Evolutionary conservation across 2,113 vertebrate species (phyloP).

Genomic region (Scopus umbretta): DNA sequence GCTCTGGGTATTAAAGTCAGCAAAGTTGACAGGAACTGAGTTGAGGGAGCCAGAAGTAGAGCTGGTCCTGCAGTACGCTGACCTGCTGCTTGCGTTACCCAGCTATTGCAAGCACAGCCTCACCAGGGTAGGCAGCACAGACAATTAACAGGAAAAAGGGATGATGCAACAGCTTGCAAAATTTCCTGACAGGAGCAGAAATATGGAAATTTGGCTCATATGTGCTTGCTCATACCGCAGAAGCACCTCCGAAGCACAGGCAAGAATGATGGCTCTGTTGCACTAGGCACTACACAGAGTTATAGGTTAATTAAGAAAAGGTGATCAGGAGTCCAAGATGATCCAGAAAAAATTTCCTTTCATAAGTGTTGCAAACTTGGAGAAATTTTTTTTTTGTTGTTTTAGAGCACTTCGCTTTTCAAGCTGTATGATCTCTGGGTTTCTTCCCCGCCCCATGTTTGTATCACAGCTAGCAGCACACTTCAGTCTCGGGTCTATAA

Average conservation of each 20-base stretch:
- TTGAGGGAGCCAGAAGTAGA: neutral
- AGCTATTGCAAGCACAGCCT: neutral
- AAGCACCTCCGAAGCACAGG: neutral
- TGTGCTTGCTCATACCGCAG: neutral
- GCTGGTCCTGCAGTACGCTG: neutral
- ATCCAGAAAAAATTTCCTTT: neutral
- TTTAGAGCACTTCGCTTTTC: neutral
- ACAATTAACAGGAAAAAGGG: neutral
- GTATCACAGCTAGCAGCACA: neutral
- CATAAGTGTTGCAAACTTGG: neutral
- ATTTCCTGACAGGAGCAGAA: neutral
- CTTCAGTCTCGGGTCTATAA: neutral
- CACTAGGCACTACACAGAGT: neutral
- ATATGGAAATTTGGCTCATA: neutral
- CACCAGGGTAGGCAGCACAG: neutral
- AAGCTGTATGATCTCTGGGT: neutral
- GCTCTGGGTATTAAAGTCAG: neutral
- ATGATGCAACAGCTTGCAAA: neutral
- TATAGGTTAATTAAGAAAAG: neutral
- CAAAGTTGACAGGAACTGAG: neutral
- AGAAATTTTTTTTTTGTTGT: neutral
- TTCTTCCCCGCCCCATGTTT: neutral
- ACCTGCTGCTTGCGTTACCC: rapidly evolving
- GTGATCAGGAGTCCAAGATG: neutral
- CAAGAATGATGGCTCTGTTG: neutral